Conservation (phyloP, 2,888 invertebrate genomes). For the Aspidapion aeneum region DNA sequence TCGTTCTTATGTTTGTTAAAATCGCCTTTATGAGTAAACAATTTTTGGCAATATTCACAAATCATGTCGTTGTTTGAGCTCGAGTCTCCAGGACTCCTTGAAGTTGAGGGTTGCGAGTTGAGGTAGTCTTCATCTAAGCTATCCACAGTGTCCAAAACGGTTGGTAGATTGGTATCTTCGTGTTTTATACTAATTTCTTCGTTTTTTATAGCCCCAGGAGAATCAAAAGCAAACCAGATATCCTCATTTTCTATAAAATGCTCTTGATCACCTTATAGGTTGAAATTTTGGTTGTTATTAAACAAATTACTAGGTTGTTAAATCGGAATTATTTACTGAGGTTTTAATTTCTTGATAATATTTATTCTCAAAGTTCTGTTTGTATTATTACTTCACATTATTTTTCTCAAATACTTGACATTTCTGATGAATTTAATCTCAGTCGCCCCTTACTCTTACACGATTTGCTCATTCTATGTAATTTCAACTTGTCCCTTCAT, state of each 20-base stretch:
- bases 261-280: no score
- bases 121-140: neutral
- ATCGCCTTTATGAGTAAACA: constrained; percentile 44
- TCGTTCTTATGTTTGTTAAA: constrained; percentile 46
- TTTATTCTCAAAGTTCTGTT: no score
- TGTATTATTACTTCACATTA: no score
- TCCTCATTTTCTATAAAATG: no score
- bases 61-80: constrained; percentile 29
- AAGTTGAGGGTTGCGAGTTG: constrained; percentile 31
- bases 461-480: constrained; percentile 39
- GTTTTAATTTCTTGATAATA: no score
- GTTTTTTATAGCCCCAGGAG: neutral
- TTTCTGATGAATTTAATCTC: no score
- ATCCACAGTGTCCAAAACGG: neutral
- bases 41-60: constrained; percentile 41
- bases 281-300: no score
- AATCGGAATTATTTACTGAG: no score
- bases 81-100: constrained; percentile 23
- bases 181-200: neutral
- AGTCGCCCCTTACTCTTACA: constrained; percentile 35
- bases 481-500: constrained; percentile 43
- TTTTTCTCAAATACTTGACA: no score
- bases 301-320: no score
- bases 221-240: no score
- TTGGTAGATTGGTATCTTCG: neutral